Percentiles rank a stretch among this genome's conserved stretches.
Conservation (phyloP, 2,888 invertebrate genomes). For the Nemapogon koenigi region DNA sequence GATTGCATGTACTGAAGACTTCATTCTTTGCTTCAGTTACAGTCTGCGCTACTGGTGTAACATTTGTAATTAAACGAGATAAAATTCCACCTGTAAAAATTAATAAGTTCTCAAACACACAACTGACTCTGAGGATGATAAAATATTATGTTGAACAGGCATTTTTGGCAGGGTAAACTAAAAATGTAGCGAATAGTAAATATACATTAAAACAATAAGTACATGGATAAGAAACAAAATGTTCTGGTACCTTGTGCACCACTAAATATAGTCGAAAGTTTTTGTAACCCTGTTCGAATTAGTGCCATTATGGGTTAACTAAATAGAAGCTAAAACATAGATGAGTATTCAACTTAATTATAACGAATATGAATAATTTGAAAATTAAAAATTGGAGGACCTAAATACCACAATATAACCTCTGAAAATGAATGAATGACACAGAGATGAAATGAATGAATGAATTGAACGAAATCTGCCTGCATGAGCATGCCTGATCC, state of each 20-base stretch:
- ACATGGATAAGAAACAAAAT: too few species aligned
- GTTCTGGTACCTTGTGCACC: constrained; percentile 39
- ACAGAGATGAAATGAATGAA: too few species aligned
- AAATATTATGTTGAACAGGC: not conserved
- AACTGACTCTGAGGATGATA: not conserved
- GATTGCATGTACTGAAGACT: constrained; percentile 69
- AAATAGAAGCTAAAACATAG: constrained; percentile 2
- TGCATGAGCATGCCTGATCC: too few species aligned
- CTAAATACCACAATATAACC: too few species aligned
- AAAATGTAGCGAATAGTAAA: too few species aligned
- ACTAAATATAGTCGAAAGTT: constrained; percentile 30
- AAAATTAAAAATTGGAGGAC: too few species aligned
- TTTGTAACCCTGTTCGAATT: constrained; percentile 40
- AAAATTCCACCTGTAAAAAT: constrained; percentile 37
- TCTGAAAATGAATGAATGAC: too few species aligned
- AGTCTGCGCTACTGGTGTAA: constrained; percentile 24
- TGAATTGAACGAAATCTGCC: too few species aligned
- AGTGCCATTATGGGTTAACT: constrained; percentile 27
- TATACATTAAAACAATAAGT: too few species aligned
- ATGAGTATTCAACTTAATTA: too few species aligned
- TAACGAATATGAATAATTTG: too few species aligned
- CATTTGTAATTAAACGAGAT: constrained; percentile 38
- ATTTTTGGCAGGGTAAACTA: too few species aligned
- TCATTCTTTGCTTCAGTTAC: constrained; percentile 39
- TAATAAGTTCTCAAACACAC: not conserved